These are phyloP conservation scores for Trypoxylus dichotomus DNA, from an alignment of 1,140 invertebrate species.

Conservation along the genomic window DNA sequence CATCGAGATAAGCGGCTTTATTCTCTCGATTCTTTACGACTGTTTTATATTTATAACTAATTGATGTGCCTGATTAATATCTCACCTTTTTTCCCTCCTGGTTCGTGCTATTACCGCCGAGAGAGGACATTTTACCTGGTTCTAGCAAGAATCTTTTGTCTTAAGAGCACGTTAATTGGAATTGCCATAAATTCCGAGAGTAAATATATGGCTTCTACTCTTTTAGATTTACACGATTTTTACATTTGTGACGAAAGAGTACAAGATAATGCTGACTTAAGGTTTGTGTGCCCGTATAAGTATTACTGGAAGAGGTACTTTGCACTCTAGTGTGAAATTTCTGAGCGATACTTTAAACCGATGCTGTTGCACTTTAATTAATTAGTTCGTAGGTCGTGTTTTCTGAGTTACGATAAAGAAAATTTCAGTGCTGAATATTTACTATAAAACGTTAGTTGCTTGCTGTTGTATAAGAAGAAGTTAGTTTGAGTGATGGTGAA, in stretches of 20 bases:
- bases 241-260: background rate
- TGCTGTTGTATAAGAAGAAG: too few species aligned
- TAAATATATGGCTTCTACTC: slow-evolving; percentile 21
- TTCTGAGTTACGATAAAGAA: too few species aligned
- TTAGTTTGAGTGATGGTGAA: too few species aligned
- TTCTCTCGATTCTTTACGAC: slow-evolving; percentile 13
- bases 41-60: slow-evolving; percentile 19
- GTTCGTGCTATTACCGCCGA: background rate
- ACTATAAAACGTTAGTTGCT: too few species aligned
- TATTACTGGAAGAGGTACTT: too few species aligned
- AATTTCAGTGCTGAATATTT: too few species aligned
- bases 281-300: background rate
- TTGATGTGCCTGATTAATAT: slow-evolving; percentile 22
- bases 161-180: slow-evolving; percentile 25
- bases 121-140: slow-evolving; percentile 10
- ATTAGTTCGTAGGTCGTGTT: too few species aligned
- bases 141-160: slow-evolving; percentile 17
- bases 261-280: background rate
- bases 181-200: slow-evolving; percentile 15
- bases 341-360: too few species aligned
- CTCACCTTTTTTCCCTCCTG: slow-evolving; percentile 13
- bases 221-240: slow-evolving; percentile 17
- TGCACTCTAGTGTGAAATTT: too few species aligned
- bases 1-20: slow-evolving; percentile 12
- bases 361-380: too few species aligned